Conservation (phyloP, 2,113 vertebrate species). For the Neopipo cinnamomea region DNA sequence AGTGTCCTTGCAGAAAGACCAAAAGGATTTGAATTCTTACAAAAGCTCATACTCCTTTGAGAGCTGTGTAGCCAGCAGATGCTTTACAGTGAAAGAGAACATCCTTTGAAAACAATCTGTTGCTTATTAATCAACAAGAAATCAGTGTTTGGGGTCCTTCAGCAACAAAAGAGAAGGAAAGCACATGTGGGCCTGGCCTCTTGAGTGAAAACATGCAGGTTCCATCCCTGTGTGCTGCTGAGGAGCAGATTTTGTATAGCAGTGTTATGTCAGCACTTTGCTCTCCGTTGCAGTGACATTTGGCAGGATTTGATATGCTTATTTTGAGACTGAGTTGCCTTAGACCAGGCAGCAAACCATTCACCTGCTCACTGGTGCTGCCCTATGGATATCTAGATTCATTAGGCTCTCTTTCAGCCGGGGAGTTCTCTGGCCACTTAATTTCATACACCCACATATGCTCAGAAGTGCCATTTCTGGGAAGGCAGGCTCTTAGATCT, state of each 20-base stretch:
- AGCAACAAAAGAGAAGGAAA: background rate
- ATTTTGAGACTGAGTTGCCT: background rate
- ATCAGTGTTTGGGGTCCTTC: background rate
- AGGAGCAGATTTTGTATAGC: background rate
- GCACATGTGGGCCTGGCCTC: constrained; percentile 19
- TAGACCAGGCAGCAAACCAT: background rate
- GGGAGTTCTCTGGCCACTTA: background rate
- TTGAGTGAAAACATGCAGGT: constrained; percentile 40
- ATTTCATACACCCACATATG: background rate
- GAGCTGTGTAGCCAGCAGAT: background rate
- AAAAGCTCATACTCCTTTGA: background rate
- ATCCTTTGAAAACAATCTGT: constrained; percentile 58
- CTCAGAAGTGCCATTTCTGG: constrained; percentile 13
- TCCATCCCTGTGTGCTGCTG: background rate
- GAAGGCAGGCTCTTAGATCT: background rate
- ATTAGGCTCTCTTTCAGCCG: background rate
- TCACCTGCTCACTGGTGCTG: background rate
- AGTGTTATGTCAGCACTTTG: constrained; percentile 2
- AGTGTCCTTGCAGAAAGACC: constrained; percentile 3
- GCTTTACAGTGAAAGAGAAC: constrained; percentile 41
- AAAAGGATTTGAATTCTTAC: background rate
- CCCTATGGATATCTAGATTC: background rate
- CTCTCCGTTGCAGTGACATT: background rate
- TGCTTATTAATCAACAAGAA: constrained; percentile 59
- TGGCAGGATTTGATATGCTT: background rate